Evolutionary conservation across 2,888 invertebrate species (phyloP).

Genomic region (Steromphala cineraria): DNA sequence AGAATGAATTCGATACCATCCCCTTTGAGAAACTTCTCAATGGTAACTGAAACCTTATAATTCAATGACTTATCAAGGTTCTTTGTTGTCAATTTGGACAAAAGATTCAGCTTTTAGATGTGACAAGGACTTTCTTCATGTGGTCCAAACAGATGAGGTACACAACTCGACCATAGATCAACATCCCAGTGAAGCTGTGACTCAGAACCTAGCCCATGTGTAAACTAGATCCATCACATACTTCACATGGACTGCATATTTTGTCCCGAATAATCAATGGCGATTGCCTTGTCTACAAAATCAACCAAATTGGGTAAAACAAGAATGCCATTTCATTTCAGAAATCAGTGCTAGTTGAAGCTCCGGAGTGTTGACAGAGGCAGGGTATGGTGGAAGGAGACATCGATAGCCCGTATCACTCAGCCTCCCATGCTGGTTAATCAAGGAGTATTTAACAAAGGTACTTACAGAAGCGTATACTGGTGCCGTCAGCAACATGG

Average conservation of each 20-base stretch:
- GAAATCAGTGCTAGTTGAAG: neutral
- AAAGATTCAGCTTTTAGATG: too few relatives aligned
- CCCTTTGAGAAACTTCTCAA: too few relatives aligned
- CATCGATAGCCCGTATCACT: neutral
- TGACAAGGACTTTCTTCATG: too few relatives aligned
- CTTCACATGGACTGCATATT: neutral
- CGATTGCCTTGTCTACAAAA: too few relatives aligned
- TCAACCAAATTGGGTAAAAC: too few relatives aligned
- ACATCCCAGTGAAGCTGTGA: neutral
- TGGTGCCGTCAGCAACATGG: constrained; percentile 40
- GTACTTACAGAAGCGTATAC: constrained; percentile 41
- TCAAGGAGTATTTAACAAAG: neutral
- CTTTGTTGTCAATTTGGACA: too few relatives aligned
- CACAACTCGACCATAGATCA: neutral
- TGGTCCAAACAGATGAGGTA: too few relatives aligned
- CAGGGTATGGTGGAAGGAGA: neutral
- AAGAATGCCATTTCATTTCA: too few relatives aligned
- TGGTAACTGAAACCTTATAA: too few relatives aligned
- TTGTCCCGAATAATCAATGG: neutral
- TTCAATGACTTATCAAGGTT: too few relatives aligned
- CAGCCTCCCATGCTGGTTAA: too few relatives aligned
- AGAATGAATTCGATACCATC: too few relatives aligned
- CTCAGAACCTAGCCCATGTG: neutral
- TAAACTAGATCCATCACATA: neutral
- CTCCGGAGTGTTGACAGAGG: neutral